phyloP scores from a whole-genome alignment of 2,797 vertebrate species.

The Enteromius unitaeniatus region DNA sequence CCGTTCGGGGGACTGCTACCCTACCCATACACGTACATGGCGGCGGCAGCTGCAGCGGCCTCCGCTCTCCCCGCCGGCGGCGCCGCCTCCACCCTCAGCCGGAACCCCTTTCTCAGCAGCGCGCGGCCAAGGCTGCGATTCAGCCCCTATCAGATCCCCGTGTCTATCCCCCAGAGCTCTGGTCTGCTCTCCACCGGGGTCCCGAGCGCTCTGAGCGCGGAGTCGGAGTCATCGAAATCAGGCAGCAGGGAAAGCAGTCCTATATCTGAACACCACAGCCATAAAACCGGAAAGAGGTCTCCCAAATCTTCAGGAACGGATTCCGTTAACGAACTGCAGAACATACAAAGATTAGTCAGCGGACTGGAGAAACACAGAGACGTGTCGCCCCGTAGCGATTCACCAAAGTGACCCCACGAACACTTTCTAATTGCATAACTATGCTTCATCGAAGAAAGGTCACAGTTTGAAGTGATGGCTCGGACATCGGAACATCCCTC shows the following conservation, averaged over 20 bases:
- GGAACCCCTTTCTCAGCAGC: constrained; percentile 80
- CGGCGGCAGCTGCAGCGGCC: constrained; percentile 74
- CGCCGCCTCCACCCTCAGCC: constrained; percentile 75
- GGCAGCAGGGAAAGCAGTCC: constrained; percentile 73
- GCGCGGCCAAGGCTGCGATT: constrained; percentile 84
- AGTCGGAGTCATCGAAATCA: constrained; percentile 76
- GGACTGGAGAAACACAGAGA: constrained; percentile 83
- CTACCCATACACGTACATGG: constrained; percentile 89
- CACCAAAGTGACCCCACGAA: constrained; percentile 72
- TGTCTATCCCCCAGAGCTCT: constrained; percentile 77
- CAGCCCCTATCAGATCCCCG: constrained; percentile 88
- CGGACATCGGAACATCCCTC: background rate
- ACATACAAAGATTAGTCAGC: constrained; percentile 81
- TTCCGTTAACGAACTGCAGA: constrained; percentile 82
- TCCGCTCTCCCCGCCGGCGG: constrained; percentile 69
- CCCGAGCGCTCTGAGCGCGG: constrained; percentile 69
- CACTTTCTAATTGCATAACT: background rate
- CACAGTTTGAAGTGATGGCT: background rate
- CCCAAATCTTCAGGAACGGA: constrained; percentile 78
- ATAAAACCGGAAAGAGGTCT: constrained; percentile 77
- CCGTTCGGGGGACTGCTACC: constrained; percentile 88
- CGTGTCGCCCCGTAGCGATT: constrained; percentile 77
- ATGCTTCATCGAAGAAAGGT: background rate
- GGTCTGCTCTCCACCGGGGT: constrained; percentile 75
- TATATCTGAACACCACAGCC: constrained; percentile 74